Base-by-base conservation (phyloP, 2,888 invertebrate genomes). In the Xylocampa areola region DNA sequence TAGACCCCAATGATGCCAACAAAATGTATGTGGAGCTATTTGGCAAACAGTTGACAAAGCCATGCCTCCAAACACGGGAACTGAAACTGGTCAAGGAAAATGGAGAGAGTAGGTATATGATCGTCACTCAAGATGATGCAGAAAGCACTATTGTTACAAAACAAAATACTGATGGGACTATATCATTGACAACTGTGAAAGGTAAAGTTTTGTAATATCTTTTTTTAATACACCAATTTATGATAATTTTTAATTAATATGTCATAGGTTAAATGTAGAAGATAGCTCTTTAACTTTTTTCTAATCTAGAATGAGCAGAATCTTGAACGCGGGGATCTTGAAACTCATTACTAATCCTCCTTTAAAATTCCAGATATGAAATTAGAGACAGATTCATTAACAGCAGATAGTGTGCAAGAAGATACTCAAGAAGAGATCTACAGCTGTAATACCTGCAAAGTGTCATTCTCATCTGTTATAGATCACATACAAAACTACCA, bases 401-500 rank as follows among this genome's bases (percentile, higher is more conserved):
- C 80, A 14, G 68, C 74, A 16, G 82, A 86, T 11, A 62, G 64
- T 33, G 82, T 82, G 7, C 21, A 62, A 10, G 84, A 84, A 7
- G 79, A 84, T 1, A 76, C 43, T 43, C 74, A 75, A 37, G 85
- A 91, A 40, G 94, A 94, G 55, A 76, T 95, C 19, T 96, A 96
- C 82, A 95, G 94, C 65, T 96, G 96, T 74, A 95, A 95, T 59
- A 95, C 95, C 52, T 96, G 96, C 76, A 94, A 95, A 1, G 94
- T 96, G 47, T 95, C 95, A 49, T 96, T 96, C 76, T 90, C 93
- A 23, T 95, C 95, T 0, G 95, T 96, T 3, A 85, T 95, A 57
- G 95, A 96, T 1, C 96, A 96, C 77, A 95, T 96, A 71, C 94
- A 95, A 59, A 94, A 94, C 63, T 96, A 94, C 76, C 96, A 96